Evolutionary conservation across 2,797 vertebrate species (phyloP), one percentile per base, ranked within the genome.

Genomic region (Siniperca scherzeri): DNA sequence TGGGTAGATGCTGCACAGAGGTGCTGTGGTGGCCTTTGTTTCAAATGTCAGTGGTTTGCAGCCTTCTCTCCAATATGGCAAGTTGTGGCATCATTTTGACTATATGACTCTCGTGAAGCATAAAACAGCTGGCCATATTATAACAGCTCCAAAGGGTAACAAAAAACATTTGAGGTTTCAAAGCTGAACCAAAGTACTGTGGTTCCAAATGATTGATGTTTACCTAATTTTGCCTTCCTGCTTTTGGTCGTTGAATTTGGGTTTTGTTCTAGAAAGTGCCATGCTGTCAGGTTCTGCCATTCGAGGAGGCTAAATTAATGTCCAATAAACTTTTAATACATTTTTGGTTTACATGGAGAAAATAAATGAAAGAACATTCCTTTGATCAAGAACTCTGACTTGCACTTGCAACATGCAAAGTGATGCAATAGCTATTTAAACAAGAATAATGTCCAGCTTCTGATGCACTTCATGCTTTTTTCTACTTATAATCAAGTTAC

Each of bases 41-140:
- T 84, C 59, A 83, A 87, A 89, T 53, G 64, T 85, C 67, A 70
- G 77, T 17, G 61, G 75, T 78, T 71, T 85, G 7, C 48, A 70
- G 71, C 71, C 60, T 82, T 80, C 62, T 76, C 60, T 74, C 55
- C 57, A 85, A n/a, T 4, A 65, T 25, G 59, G 77, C 52, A 60
- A 74, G 64, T 12, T 74, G 52, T 64, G 52, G 56, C n/a, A 72
- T 48, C 1, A 30, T 67, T 76, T 57, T 50, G 44, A 77, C 19
- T 59, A 19, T 25, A 52, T 56, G 74, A 38, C 69, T 80, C 44
- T 40, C 12, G 16, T 56, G 48, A 74, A 70, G 70, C 48, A 71
- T 65, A 27, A 65, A 87, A 78, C 59, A 46, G 42, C 46, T 61
- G 53, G 78, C n/a, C 56, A 52, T 65, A 72, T 65, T 71, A 59